Percentiles rank a stretch among this genome's conserved stretches.
Evolutionary conservation across 1,140 invertebrate species (phyloP).

Genomic region (Drosophila bipectinata): DNA sequence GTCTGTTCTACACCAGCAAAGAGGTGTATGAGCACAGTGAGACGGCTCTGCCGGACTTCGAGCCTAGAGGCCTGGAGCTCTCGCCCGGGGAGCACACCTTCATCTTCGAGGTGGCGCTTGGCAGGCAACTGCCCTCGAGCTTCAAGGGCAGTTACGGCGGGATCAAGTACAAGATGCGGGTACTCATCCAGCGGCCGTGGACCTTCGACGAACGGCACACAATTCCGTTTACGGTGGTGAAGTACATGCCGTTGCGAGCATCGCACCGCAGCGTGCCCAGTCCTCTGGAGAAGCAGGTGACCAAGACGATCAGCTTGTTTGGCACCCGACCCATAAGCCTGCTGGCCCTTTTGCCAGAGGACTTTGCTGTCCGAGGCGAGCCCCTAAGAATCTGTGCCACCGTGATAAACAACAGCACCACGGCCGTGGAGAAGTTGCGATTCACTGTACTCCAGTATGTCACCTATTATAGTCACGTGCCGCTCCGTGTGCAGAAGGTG

Average conservation of each 20-base stretch:
- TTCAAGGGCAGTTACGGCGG: constrained; percentile 77
- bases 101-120: constrained; percentile 65
- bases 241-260: constrained; percentile 63
- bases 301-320: constrained; percentile 80
- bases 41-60: constrained; percentile 66
- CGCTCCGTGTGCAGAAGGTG: constrained; percentile 69
- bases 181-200: constrained; percentile 78
- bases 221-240: constrained; percentile 74
- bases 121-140: constrained; percentile 67
- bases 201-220: constrained; percentile 77
- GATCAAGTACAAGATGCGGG: constrained; percentile 82
- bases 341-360: constrained; percentile 69
- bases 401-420: constrained; percentile 77
- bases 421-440: constrained; percentile 79
- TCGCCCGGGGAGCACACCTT: constrained; percentile 76
- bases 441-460: constrained; percentile 74
- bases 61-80: constrained; percentile 70
- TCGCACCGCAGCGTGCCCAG: constrained; percentile 55
- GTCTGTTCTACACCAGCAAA: constrained; percentile 77
- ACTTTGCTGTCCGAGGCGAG: constrained; percentile 73
- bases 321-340: constrained; percentile 78
- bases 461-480: constrained; percentile 75
- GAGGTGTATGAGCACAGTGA: constrained; percentile 79
- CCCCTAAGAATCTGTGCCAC: constrained; percentile 78
- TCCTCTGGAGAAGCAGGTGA: constrained; percentile 76